phyloP scores from a whole-genome alignment of 2,797 vertebrate species.

The Prunella strophiata region DNA sequence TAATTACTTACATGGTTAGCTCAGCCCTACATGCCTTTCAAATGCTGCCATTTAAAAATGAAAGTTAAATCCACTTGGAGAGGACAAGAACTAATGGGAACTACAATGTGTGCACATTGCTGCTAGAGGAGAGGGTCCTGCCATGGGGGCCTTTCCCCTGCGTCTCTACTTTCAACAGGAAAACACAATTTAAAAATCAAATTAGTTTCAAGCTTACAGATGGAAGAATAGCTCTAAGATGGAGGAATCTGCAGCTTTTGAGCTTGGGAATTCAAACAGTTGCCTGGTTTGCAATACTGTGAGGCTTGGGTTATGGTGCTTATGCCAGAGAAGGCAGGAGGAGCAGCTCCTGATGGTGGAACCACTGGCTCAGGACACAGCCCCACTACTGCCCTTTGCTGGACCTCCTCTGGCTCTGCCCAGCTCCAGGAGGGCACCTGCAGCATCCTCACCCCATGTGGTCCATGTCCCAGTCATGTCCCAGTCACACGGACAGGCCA shows the following conservation, averaged over 20 bases:
- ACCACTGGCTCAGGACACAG: background rate
- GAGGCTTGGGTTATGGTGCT: background rate
- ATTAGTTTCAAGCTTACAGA: background rate
- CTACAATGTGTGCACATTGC: background rate
- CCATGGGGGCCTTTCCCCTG: background rate
- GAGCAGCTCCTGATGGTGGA: background rate
- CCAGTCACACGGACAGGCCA: rapidly evolving
- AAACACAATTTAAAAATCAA: slow-evolving; percentile 17
- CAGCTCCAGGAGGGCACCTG: background rate
- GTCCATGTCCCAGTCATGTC: rapidly evolving
- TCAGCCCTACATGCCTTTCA: slow-evolving; percentile 67
- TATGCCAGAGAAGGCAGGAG: background rate
- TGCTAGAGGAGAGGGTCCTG: slow-evolving; percentile 11
- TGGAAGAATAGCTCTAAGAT: background rate
- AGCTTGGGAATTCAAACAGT: background rate
- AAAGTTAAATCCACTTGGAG: slow-evolving; percentile 46
- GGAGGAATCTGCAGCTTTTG: background rate
- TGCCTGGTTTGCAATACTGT: rapidly evolving
- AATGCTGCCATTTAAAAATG: slow-evolving; percentile 61
- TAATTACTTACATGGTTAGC: slow-evolving; percentile 65
- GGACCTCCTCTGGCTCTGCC: background rate
- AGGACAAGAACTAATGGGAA: background rate
- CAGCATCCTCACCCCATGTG: rapidly evolving
- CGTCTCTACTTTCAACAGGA: background rate
- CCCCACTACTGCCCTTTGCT: background rate